These are phyloP conservation scores for Bubo blakistoni DNA, from an alignment of 2,113 vertebrate genomes.

Conservation along the genomic window DNA sequence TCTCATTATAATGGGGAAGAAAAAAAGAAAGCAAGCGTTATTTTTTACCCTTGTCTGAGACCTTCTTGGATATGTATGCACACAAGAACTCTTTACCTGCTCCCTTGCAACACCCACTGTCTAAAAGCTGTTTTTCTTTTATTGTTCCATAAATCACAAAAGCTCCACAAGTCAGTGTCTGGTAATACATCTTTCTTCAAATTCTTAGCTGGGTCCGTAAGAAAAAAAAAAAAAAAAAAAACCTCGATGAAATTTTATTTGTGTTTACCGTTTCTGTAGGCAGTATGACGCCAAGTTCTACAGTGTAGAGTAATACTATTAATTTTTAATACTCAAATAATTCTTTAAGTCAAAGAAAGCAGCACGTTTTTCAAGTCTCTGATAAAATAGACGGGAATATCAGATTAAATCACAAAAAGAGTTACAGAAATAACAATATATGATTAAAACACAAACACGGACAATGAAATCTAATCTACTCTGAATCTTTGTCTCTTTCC, in stretches of 20 bases:
- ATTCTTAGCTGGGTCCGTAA: not conserved
- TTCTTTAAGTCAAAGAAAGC: not conserved
- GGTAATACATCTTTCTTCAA: not conserved
- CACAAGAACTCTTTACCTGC: not conserved
- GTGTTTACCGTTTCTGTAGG: not conserved
- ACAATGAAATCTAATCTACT: not conserved
- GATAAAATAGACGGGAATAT: not conserved
- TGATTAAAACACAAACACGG: not conserved
- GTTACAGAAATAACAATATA: not conserved
- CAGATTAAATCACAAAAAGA: not conserved
- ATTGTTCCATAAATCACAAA: not conserved
- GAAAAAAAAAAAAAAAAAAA: not conserved
- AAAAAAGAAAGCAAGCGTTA: not conserved
- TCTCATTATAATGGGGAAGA: not conserved
- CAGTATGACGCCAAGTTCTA: not conserved
- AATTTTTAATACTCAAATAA: not conserved
- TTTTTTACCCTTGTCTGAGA: not conserved
- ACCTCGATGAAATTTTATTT: not conserved
- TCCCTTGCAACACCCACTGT: not conserved
- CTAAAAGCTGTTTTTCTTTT: not conserved
- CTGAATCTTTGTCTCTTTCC: not conserved
- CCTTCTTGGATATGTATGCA: not conserved
- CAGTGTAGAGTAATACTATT: not conserved
- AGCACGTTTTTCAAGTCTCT: not conserved
- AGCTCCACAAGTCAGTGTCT: not conserved